A percentile compares a stretch with the other conserved stretches of the same genome.
Evolutionary conservation across 2,888 invertebrate species (phyloP).

Genomic region (Pelosia muscerda): DNA sequence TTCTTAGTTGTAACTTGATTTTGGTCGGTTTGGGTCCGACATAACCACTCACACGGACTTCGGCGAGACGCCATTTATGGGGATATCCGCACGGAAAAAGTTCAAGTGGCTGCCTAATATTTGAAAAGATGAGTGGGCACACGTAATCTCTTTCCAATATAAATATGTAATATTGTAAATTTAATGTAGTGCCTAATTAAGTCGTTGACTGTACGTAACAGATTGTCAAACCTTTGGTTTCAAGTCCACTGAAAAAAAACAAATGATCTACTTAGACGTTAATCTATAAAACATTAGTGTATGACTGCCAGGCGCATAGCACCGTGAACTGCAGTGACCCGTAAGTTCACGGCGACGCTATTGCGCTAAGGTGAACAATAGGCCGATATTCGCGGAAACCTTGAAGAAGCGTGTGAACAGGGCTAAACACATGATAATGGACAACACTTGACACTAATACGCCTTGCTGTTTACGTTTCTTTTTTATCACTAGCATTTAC

Average conservation of each 20-base stretch:
- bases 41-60: no score
- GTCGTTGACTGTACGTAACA: no score
- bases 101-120: no score
- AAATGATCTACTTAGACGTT: background rate
- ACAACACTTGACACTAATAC: slow-evolving; percentile 38
- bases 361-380: slow-evolving; percentile 28
- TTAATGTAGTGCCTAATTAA: no score
- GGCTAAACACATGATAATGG: slow-evolving; percentile 33
- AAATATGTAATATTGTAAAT: no score
- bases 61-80: no score
- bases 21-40: no score
- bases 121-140: no score
- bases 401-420: slow-evolving; percentile 56
- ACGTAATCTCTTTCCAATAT: no score
- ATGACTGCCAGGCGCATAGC: background rate
- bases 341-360: slow-evolving; percentile 22
- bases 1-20: no score
- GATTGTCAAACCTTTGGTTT: no score
- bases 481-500: slow-evolving; percentile 1
- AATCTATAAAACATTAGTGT: background rate
- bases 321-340: background rate
- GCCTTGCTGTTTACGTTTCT: slow-evolving; percentile 13
- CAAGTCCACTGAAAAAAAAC: background rate
- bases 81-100: no score
- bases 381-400: slow-evolving; percentile 32